These are phyloP conservation scores for Dunckerocampus dactyliophorus DNA, from an alignment of 2,113 vertebrate species.

Conservation along the genomic window DNA sequence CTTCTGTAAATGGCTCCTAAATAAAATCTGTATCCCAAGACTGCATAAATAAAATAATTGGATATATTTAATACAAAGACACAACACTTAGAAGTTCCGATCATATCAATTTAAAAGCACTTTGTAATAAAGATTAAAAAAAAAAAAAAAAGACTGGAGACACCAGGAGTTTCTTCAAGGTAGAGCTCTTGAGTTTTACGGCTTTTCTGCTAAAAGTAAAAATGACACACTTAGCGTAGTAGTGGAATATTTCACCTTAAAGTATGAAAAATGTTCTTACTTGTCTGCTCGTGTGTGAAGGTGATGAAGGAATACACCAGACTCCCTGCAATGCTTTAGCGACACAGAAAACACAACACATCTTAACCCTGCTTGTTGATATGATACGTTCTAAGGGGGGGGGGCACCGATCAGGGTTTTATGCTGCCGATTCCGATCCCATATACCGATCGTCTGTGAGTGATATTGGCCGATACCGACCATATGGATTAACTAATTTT, in stretches of 20 bases:
- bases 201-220: conserved; percentile 54
- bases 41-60: conserved; percentile 40
- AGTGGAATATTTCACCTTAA: neutral
- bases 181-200: conserved; percentile 14
- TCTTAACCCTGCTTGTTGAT: neutral
- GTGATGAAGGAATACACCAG: conserved; percentile 95
- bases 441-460: neutral
- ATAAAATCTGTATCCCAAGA: conserved; percentile 59
- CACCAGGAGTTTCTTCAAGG: neutral
- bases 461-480: no score
- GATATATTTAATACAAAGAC: conserved; percentile 55
- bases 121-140: conserved; percentile 1
- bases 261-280: conserved; percentile 67
- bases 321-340: conserved; percentile 87
- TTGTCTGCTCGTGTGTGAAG: conserved; percentile 85
- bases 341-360: conserved; percentile 16
- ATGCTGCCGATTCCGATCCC: no score
- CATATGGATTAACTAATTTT: no score
- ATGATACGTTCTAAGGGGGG: no score
- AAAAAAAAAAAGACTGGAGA: no score
- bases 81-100: neutral
- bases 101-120: no score
- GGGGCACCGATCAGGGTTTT: no score
- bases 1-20: conserved; percentile 53
- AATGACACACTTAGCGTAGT: neutral